Evolutionary conservation across 2,888 invertebrate species (phyloP).

Genomic region (Temnothorax unifasciatus): DNA sequence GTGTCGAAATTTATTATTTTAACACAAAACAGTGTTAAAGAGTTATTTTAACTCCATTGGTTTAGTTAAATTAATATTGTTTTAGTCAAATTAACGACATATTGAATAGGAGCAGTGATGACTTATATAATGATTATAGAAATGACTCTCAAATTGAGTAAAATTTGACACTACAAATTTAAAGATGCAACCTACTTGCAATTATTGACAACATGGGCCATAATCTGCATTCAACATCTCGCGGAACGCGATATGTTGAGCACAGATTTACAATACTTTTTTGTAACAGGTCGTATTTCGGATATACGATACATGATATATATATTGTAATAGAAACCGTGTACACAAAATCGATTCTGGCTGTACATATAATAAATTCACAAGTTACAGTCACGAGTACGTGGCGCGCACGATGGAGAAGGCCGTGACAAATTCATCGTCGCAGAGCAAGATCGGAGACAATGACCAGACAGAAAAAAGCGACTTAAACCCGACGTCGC

Average conservation of each 20-base stretch:
- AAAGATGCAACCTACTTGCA: neutral
- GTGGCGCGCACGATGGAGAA: constrained; percentile 74
- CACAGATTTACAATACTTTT: neutral
- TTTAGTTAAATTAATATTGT: too few relatives aligned
- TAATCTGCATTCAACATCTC: too few relatives aligned
- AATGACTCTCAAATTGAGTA: too few relatives aligned
- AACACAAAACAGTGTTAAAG: too few relatives aligned
- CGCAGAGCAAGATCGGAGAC: constrained; percentile 24
- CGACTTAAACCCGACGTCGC: neutral
- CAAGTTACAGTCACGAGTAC: constrained; percentile 29
- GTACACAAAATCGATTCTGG: neutral
- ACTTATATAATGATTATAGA: too few relatives aligned
- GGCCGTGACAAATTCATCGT: constrained; percentile 43
- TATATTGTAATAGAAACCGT: neutral
- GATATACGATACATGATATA: neutral
- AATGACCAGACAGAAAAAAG: constrained; percentile 31
- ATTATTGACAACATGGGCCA: too few relatives aligned
- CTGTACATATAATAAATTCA: constrained; percentile 3
- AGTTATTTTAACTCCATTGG: too few relatives aligned
- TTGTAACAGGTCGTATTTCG: neutral
- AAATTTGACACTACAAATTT: too few relatives aligned
- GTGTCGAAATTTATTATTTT: too few relatives aligned
- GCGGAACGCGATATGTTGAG: neutral
- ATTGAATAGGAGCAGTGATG: too few relatives aligned
- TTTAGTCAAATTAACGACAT: too few relatives aligned